These are phyloP conservation scores for Lucilia sericata DNA, from an alignment of 1,140 invertebrate genomes.

Conservation along the genomic window DNA sequence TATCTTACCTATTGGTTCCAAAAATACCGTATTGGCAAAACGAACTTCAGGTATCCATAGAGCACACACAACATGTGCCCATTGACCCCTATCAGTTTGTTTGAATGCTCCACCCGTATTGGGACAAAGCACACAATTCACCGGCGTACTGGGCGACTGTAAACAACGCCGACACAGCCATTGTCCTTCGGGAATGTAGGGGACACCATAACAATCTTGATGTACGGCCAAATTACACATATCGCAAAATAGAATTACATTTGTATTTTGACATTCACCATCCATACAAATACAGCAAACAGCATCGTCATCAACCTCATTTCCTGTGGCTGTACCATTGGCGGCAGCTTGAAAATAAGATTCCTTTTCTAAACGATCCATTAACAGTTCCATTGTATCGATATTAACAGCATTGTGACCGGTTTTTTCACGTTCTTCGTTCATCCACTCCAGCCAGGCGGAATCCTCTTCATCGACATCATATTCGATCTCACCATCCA, in stretches of 20 bases:
- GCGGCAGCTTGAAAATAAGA: slow-evolving; percentile 82
- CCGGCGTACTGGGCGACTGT: slow-evolving; percentile 94
- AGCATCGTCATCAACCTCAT: slow-evolving; percentile 95
- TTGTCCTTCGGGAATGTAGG: slow-evolving; percentile 98
- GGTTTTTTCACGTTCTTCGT: slow-evolving; percentile 80
- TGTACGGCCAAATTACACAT: slow-evolving; percentile 99
- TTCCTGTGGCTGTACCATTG: slow-evolving; percentile 74
- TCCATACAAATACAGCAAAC: slow-evolving; percentile 97
- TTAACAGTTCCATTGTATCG: slow-evolving; percentile 91
- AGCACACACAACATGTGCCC: slow-evolving; percentile 99
- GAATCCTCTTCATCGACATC: slow-evolving; percentile 98
- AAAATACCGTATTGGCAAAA: slow-evolving; percentile 96
- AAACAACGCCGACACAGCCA: slow-evolving; percentile 96
- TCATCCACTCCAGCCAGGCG: slow-evolving; percentile 91
- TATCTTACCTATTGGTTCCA: slow-evolving; percentile 89
- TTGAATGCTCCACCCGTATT: slow-evolving; percentile 99
- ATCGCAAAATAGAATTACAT: slow-evolving; percentile 92
- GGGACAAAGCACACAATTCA: slow-evolving; percentile 97
- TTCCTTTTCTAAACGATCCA: slow-evolving; percentile 98
- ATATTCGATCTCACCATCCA: slow-evolving; percentile 95
- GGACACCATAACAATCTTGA: slow-evolving; percentile 98
- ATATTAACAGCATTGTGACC: slow-evolving; percentile 80
- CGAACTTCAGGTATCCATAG: slow-evolving; percentile 99
- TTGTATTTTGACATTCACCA: slow-evolving; percentile 83
- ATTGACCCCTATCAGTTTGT: slow-evolving; percentile 94